A percentile compares a stretch with the other conserved stretches of the same genome.
phyloP scores from a whole-genome alignment of 2,888 invertebrate genomes.

The Tanypteryx hageni region DNA sequence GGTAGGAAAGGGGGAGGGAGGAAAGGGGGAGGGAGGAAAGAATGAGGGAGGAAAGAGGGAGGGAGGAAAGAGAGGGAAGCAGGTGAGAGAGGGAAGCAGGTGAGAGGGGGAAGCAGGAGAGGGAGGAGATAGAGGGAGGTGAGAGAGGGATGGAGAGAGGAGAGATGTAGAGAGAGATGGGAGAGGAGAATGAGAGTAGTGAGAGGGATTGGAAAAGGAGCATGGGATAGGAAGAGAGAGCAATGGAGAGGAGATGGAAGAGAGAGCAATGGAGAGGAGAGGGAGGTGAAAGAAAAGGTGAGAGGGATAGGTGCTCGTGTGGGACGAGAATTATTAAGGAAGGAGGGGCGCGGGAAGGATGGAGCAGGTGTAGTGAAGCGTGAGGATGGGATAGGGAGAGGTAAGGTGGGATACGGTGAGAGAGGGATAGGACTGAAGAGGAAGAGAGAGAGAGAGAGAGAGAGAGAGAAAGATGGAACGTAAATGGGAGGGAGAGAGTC shows the following conservation, averaged over 20 bases:
- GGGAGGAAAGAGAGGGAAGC: background rate
- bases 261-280: background rate
- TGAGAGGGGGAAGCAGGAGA: background rate
- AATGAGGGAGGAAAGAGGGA: no score
- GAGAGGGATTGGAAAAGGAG: background rate
- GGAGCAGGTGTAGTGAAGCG: slow-evolving; percentile 7
- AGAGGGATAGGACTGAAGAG: no score
- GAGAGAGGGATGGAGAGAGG: background rate
- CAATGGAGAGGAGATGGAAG: background rate
- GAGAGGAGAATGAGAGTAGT: background rate
- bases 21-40: no score
- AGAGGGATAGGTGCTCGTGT: background rate
- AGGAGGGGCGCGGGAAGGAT: slow-evolving; percentile 12
- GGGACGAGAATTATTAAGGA: slow-evolving; percentile 6
- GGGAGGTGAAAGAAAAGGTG: background rate
- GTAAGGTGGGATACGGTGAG: background rate
- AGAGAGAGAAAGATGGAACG: no score
- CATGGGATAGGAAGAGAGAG: background rate
- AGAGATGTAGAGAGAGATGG: background rate
- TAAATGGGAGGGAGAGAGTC: no score
- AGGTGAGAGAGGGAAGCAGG: background rate
- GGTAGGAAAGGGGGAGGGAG: no score
- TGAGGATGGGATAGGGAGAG: background rate
- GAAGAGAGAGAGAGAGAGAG: no score
- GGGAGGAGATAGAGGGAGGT: background rate